Evolutionary conservation across 2,797 vertebrate genomes (phyloP).

Genomic region (Poeciliopsis infans): DNA sequence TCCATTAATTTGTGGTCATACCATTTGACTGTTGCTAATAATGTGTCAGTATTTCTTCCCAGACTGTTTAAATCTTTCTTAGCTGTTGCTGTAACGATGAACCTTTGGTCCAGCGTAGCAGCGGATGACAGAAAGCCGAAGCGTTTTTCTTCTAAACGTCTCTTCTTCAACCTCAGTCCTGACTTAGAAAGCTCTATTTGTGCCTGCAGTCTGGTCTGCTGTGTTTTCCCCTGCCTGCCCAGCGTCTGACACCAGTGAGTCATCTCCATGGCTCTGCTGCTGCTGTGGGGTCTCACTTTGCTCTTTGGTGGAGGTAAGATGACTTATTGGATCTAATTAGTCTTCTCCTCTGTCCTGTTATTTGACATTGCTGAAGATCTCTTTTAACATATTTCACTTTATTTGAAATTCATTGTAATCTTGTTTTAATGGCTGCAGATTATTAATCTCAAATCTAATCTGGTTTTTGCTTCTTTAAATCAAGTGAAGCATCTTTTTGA

Average conservation of each 20-base stretch:
- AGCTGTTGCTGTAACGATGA: neutral
- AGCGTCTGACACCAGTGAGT: constrained; percentile 18
- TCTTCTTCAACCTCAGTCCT: neutral
- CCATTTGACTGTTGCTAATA: neutral
- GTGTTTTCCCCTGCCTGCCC: constrained; percentile 12
- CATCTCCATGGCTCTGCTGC: constrained; percentile 59
- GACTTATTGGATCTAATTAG: neutral
- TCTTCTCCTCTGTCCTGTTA: neutral
- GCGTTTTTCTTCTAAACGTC: neutral
- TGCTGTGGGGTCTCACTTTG: constrained; percentile 46
- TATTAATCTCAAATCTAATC: neutral
- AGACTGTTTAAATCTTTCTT: neutral
- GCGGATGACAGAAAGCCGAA: neutral
- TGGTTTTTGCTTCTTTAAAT: neutral
- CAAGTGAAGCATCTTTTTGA: neutral
- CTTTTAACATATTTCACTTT: neutral
- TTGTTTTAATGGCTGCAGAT: neutral
- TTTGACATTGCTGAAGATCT: neutral
- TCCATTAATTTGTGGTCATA: neutral
- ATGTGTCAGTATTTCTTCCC: neutral
- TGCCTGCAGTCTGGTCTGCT: constrained; percentile 24
- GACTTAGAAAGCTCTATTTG: neutral
- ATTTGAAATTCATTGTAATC: neutral
- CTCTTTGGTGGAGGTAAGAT: constrained; percentile 45
- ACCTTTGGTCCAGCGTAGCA: neutral